Evolutionary conservation across 2,888 invertebrate species (phyloP).

Genomic region (Eutolmus rufibarbis): DNA sequence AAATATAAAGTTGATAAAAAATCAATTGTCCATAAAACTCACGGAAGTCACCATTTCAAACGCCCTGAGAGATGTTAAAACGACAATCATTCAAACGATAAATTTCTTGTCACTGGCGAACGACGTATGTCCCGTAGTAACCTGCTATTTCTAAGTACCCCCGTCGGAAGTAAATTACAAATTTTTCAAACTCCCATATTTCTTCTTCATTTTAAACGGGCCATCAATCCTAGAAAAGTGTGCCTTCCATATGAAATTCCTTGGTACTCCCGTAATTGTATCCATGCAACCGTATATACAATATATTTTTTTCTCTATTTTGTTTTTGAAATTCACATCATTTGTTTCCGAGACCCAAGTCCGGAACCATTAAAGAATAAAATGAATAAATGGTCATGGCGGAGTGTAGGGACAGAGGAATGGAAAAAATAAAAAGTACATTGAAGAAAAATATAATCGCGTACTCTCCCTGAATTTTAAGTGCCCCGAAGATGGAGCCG

Average conservation of each 20-base stretch:
- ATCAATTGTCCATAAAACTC: neutral
- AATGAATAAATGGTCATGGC: conserved; percentile 3
- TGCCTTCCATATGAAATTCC: neutral
- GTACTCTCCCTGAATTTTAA: conserved; percentile 30
- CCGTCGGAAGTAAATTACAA: conserved; percentile 10
- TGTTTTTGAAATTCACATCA: conserved; percentile 11
- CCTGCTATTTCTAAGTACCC: neutral
- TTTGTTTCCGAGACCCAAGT: conserved; percentile 16
- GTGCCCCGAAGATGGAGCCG: neutral
- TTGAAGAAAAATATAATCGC: conserved; percentile 11
- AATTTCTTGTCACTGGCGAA: neutral
- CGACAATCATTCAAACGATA: neutral
- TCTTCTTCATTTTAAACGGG: neutral
- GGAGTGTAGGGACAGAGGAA: neutral
- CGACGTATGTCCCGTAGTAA: neutral
- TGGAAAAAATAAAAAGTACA: neutral
- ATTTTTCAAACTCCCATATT: neutral
- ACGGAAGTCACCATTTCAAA: neutral
- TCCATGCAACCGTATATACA: neutral
- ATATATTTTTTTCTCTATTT: neutral
- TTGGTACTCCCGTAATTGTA: neutral
- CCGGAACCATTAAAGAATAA: conserved; percentile 32
- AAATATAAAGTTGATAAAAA: neutral
- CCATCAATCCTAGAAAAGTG: conserved; percentile 8
- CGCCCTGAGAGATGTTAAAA: neutral